Conservation (phyloP, 2,888 invertebrate species). For the Sympetrum striolatum region DNA sequence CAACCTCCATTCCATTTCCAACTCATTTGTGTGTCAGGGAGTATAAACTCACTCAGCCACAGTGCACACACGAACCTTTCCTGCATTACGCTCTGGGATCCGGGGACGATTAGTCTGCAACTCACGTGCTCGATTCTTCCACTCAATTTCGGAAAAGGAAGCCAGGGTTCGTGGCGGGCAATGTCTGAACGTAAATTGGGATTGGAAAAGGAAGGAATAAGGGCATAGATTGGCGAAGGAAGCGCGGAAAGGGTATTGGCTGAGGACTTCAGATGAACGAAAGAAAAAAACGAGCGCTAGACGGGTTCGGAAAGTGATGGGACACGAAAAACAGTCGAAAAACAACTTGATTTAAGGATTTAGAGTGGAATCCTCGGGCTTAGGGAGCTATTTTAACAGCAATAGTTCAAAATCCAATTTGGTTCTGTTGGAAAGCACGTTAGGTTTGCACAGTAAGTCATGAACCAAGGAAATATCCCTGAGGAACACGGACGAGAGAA, state of each 20-base stretch:
- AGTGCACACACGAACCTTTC: too few relatives aligned
- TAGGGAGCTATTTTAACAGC: not conserved
- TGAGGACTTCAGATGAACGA: not conserved
- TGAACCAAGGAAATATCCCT: too few relatives aligned
- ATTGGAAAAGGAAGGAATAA: not conserved
- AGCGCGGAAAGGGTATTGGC: too few relatives aligned
- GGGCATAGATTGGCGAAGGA: not conserved
- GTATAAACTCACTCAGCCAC: too few relatives aligned
- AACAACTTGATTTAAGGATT: not conserved
- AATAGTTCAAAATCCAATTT: too few relatives aligned
- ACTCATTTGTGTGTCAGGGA: too few relatives aligned
- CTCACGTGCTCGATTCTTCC: constrained; percentile 9
- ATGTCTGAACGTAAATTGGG: not conserved
- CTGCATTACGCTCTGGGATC: not conserved
- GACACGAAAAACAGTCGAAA: not conserved
- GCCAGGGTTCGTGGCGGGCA: not conserved
- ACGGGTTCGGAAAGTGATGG: not conserved
- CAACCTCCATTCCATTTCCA: too few relatives aligned
- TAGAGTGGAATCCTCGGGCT: not conserved
- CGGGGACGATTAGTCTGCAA: constrained; percentile 2
- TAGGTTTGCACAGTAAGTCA: too few relatives aligned
- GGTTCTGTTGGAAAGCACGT: too few relatives aligned
- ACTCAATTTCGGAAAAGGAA: constrained; percentile 29
- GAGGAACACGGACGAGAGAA: too few relatives aligned
- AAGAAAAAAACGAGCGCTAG: not conserved